Base-by-base conservation (phyloP, 2,888 invertebrate species). In the Busseola fusca region DNA sequence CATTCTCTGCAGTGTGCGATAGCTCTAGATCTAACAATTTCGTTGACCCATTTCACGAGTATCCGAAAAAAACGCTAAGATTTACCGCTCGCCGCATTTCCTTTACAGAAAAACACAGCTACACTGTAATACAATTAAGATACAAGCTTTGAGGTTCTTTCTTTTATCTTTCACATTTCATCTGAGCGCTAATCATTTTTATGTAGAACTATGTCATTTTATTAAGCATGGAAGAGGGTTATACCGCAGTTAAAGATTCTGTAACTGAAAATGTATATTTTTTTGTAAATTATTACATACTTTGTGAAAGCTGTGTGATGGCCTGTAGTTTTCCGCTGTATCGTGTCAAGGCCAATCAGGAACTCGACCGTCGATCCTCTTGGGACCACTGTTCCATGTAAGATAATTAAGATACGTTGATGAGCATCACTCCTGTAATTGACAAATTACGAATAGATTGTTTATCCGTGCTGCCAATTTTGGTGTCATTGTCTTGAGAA, bases 271-370 rank as follows among this genome's bases (percentile, higher is more conserved):
- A 40, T 3, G 30, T 34, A 21, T 52, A 6, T 42, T 34, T 5
- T 66, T 12, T 4, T 68, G 18, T 42, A n/a, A 40, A 56, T 30
- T 18, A 10, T 57, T 57, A 45, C n/a, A 56, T 34, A 37, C n/a
- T 58, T 40, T 16, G 27, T 59, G n/a, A 21, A 52, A 76, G 59
- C 45, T 59, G 25, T 66, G 34, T 34, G 34, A n/a, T 63, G 21
- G 54, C 10, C n/a, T 54, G 42, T 57, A 67, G 42, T 64, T 79
- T 79, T 78, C 79, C 73, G 34, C 65, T 62, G 52, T 80, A 80
- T 72, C 74, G 76, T 87, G 86, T 87, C 92, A 92, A 90, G 91
- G 92, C 69, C 85, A 86, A 85, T 86, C 80, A 84, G 78, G 84
- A 83, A 42, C 45, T 83, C 42, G 42, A 83, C 87, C 65, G 89